Percentiles rank a stretch among this genome's conserved stretches.
These are phyloP conservation scores for Xestia rhomboidea DNA, from an alignment of 2,888 invertebrate species.

Conservation along the genomic window DNA sequence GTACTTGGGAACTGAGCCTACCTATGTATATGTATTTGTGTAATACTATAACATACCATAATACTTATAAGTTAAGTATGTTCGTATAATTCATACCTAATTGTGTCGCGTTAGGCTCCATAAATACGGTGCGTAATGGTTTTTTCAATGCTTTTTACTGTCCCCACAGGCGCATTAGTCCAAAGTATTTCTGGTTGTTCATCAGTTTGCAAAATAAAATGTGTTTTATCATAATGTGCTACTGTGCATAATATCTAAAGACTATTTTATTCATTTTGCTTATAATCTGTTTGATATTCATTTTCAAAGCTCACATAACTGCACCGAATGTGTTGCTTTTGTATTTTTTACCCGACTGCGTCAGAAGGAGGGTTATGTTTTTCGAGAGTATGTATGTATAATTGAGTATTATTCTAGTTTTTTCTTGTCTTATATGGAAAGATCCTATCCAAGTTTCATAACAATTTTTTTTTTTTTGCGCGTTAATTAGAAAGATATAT, in stretches of 20 bases:
- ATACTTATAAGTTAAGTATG: conserved; percentile 32
- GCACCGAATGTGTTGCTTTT: too few relatives aligned
- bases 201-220: conserved; percentile 53
- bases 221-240: conserved; percentile 43
- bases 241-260: conserved; percentile 12
- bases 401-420: too few relatives aligned
- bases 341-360: too few relatives aligned
- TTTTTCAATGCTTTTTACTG: conserved; percentile 64
- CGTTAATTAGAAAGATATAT: too few relatives aligned
- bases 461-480: too few relatives aligned
- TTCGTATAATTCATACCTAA: conserved; percentile 52
- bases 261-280: conserved; percentile 6
- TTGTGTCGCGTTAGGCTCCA: conserved; percentile 57
- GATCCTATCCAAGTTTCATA: too few relatives aligned
- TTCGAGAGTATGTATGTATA: too few relatives aligned
- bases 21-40: conserved; percentile 19
- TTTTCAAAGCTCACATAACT: neutral
- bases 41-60: conserved; percentile 19
- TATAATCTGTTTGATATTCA: neutral
- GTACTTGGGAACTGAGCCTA: conserved; percentile 35
- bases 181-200: conserved; percentile 58
- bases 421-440: too few relatives aligned
- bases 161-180: conserved; percentile 62
- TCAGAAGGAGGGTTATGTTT: too few relatives aligned
- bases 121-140: conserved; percentile 60